Percentiles rank a stretch among this genome's conserved stretches.
These are phyloP conservation scores for Maniola hyperantus DNA, from an alignment of 2,888 invertebrate species.

Conservation along the genomic window DNA sequence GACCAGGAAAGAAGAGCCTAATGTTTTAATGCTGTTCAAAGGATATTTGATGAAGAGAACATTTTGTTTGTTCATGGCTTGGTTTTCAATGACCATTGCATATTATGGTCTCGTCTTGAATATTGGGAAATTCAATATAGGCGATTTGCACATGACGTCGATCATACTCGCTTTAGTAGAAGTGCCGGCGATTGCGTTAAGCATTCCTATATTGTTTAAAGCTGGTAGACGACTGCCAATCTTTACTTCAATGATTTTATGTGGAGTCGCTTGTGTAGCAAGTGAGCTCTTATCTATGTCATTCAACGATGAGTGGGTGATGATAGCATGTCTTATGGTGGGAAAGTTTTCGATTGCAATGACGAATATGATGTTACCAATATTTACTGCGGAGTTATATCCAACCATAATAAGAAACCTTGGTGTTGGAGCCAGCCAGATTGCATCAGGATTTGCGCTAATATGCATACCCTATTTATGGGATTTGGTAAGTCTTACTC, in stretches of 20 bases:
- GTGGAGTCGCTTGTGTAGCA: conserved; percentile 87
- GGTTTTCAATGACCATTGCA: conserved; percentile 90
- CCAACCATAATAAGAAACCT: conserved; percentile 87
- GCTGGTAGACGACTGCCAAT: conserved; percentile 88
- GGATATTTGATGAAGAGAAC: conserved; percentile 86
- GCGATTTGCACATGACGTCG: conserved; percentile 88
- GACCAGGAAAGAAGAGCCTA: conserved; percentile 72
- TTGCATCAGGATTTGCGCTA: conserved; percentile 88
- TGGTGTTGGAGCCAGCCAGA: conserved; percentile 89
- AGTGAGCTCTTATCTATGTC: conserved; percentile 81
- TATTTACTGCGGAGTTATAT: conserved; percentile 88
- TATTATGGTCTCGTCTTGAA: conserved; percentile 91
- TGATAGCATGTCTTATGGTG: conserved; percentile 89
- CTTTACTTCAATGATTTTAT: conserved; percentile 85
- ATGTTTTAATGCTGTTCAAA: conserved; percentile 85
- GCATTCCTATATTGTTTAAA: conserved; percentile 88
- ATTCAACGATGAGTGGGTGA: conserved; percentile 84
- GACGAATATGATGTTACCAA: conserved; percentile 90
- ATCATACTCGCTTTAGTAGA: conserved; percentile 89
- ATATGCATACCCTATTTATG: conserved; percentile 91
- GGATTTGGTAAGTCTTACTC: conserved; percentile 83
- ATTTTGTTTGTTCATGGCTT: conserved; percentile 86
- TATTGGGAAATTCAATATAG: conserved; percentile 87
- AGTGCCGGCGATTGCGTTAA: conserved; percentile 89
- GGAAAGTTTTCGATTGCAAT: conserved; percentile 91